A percentile compares a stretch with the other conserved stretches of the same genome.
These are phyloP conservation scores for Agelas oroides DNA, from an alignment of 37 sponge, comb jelly and placozoan species.

Conservation along the genomic window DNA sequence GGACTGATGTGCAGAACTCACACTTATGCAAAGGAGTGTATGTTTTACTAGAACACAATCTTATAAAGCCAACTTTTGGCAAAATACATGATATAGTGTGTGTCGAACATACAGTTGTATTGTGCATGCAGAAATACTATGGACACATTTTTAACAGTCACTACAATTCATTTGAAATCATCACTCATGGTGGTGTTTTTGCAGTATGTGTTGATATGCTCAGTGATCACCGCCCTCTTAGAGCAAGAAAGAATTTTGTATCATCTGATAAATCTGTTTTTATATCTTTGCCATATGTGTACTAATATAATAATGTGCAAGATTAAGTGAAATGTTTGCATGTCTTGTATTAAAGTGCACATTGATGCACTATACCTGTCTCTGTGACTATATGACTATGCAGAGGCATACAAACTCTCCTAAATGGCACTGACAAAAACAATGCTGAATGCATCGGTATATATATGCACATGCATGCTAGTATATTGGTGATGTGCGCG, in stretches of 20 bases:
- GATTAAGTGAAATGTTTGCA: neutral
- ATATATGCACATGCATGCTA: too few relatives aligned
- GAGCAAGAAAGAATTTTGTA: neutral
- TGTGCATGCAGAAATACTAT: constrained; percentile 2
- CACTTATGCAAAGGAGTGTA: constrained; percentile 9
- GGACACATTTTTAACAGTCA: constrained; percentile 3
- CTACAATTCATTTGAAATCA: constrained; percentile 12
- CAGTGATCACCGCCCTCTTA: neutral
- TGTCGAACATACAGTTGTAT: constrained; percentile 12
- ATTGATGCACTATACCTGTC: too few relatives aligned
- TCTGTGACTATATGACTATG: too few relatives aligned
- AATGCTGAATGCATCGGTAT: too few relatives aligned
- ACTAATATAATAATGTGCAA: neutral
- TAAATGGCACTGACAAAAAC: too few relatives aligned
- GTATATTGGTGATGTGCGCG: too few relatives aligned
- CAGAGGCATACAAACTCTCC: too few relatives aligned
- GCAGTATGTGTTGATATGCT: neutral
- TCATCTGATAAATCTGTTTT: neutral
- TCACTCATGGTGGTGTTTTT: neutral
- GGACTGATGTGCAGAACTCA: constrained; percentile 23
- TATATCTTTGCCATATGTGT: neutral
- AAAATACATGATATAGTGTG: constrained; percentile 21
- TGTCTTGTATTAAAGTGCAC: neutral
- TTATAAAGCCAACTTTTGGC: constrained; percentile 15
- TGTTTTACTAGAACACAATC: neutral